Conservation (phyloP, 2,113 vertebrate species). For the Rhadina sibilatrix region DNA sequence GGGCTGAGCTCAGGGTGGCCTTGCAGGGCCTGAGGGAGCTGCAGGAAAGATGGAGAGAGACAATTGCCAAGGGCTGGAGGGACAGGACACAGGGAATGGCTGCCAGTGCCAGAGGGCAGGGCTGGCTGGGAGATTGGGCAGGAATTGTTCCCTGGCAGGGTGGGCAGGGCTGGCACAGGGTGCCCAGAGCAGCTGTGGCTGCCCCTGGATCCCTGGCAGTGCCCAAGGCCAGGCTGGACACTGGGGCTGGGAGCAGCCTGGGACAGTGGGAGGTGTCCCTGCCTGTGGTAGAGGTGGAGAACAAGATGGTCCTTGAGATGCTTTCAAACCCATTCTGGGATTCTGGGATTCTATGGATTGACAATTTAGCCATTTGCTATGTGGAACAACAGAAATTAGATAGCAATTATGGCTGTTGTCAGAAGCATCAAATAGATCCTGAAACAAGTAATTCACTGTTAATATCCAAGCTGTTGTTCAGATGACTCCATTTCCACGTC, state of each 20-base stretch:
- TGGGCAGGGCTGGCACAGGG: background rate
- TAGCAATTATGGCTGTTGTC: background rate
- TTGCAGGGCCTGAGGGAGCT: background rate
- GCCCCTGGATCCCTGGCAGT: background rate
- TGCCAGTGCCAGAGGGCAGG: background rate
- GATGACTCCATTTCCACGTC: background rate
- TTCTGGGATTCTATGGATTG: background rate
- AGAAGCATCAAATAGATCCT: background rate
- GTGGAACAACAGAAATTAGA: background rate
- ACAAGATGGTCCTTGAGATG: background rate
- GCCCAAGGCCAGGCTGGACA: background rate
- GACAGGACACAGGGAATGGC: background rate
- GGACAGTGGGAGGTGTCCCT: background rate
- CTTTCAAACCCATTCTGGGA: background rate
- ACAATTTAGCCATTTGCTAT: background rate
- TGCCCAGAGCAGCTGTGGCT: background rate
- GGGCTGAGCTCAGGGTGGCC: background rate
- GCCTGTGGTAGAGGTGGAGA: too few relatives aligned
- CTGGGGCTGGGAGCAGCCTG: background rate
- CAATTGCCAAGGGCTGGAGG: background rate
- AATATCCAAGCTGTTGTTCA: background rate
- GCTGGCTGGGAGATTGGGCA: rapidly evolving
- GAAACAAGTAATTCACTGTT: background rate
- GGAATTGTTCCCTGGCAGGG: background rate
- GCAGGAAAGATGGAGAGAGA: background rate